Percentiles rank a stretch among this genome's conserved stretches.
Evolutionary conservation across 1,140 invertebrate genomes (phyloP).

Genomic region (Trichonephila inaurata): DNA sequence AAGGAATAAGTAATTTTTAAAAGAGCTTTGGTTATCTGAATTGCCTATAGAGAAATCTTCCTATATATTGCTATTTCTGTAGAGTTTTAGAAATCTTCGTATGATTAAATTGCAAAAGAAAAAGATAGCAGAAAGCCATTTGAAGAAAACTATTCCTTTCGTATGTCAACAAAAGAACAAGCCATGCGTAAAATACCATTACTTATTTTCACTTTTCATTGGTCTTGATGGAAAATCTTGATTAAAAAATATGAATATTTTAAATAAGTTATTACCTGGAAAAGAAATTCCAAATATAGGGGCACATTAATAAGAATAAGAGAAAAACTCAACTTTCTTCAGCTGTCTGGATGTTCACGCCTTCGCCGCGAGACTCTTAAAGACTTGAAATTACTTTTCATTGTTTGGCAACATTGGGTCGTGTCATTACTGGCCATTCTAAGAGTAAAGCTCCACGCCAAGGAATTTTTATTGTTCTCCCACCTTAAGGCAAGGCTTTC

Average conservation of each 20-base stretch:
- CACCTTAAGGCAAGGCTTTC: background rate
- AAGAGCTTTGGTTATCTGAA: too few relatives aligned
- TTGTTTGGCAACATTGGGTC: background rate
- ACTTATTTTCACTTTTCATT: background rate
- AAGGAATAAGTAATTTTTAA: too few relatives aligned
- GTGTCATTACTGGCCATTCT: conserved; percentile 41
- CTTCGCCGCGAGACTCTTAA: conserved; percentile 15
- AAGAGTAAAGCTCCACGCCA: conserved; percentile 15
- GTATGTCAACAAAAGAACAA: background rate
- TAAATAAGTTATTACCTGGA: background rate
- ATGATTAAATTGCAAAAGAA: background rate
- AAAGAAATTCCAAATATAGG: background rate
- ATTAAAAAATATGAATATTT: background rate
- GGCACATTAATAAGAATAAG: background rate
- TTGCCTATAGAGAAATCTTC: too few relatives aligned
- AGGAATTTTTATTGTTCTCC: conserved; percentile 64
- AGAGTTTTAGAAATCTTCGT: background rate
- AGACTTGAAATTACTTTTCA: conserved; percentile 41
- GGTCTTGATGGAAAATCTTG: background rate
- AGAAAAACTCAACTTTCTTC: background rate
- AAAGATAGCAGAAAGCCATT: background rate
- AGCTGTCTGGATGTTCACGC: conserved; percentile 31
- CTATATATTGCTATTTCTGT: background rate
- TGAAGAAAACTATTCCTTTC: background rate
- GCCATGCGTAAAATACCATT: background rate